Base-by-base conservation (phyloP, 2,888 invertebrate genomes). In the Spodoptera littoralis region DNA sequence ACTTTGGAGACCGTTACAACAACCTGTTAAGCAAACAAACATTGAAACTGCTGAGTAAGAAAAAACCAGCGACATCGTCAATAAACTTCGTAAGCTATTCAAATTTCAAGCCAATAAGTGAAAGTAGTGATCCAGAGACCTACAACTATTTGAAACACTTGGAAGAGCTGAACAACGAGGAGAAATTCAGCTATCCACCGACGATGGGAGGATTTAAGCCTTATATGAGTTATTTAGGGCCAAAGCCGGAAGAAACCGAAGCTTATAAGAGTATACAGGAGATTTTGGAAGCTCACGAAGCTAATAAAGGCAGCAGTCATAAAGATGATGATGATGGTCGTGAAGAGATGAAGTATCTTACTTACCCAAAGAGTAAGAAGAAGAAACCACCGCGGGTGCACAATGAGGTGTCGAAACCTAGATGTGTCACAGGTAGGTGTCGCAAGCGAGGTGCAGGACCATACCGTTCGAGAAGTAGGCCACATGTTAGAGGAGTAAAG, bases 251-350 rank as follows among this genome's bases (percentile, higher is more conserved):
- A 73, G 86, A 88, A 24, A 83, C 74, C 3, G 86, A 88, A 4
- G 86, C 87, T 1, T 92, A 90, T 54, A 90, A 87, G 61, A 90
- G 88, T 59, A 90, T 92, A 11, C 92, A 92, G 63, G 92, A 92
- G 12, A 93, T 93, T 50, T 68, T 93, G 27, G 90, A 92, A 11
- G 91, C 92, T 0, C 92, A 93, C 50, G 91, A 92, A 81, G 87
- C 86, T 0, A 92, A 91, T 57, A 82, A 84, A 50, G 84, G 85
- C 1, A 82, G 76, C 2, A 63, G 27, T 50, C 22, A 64, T 4
- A 72, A 66, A 5, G 24, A 47, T 5, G 78, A 84, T 3, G 79
- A 85, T 11, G 82, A 86, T 24, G 82, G 36, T 36, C 6, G 9
- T 36, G 36, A 70, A 12, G 77, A 79, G 60, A 71, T 82, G 11